Evolutionary conservation across 2,113 vertebrate genomes (phyloP).

Genomic region (Myiagra hebetior): DNA sequence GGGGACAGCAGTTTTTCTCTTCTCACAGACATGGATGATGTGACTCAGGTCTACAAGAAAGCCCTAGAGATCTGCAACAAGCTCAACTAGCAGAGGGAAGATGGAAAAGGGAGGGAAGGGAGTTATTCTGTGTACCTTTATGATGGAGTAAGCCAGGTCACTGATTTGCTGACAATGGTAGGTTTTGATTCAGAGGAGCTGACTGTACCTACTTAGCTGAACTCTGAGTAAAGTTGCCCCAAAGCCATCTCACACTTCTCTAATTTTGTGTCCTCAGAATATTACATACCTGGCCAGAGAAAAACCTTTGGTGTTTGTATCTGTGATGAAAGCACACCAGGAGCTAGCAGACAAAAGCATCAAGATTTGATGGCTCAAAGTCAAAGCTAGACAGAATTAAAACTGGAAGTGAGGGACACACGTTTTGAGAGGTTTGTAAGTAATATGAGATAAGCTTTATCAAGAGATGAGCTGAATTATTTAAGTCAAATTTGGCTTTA

Average conservation of each 20-base stretch:
- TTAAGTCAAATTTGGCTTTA: background rate
- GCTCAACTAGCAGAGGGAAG: slow-evolving; percentile 74
- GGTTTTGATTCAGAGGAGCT: background rate
- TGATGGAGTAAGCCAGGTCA: slow-evolving; percentile 63
- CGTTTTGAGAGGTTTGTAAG: background rate
- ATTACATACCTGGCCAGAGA: slow-evolving; percentile 12
- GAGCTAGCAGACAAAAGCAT: slow-evolving; percentile 15
- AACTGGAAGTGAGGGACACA: slow-evolving; percentile 44
- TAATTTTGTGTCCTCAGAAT: slow-evolving; percentile 14
- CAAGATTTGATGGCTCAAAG: background rate
- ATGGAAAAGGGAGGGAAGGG: slow-evolving; percentile 4
- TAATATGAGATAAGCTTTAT: background rate
- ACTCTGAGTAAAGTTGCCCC: background rate
- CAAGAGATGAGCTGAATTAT: background rate
- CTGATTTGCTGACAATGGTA: slow-evolving; percentile 52
- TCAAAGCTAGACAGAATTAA: slow-evolving; percentile 18
- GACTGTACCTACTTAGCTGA: slow-evolving; percentile 9
- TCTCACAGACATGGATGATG: slow-evolving; percentile 89
- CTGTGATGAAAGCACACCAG: background rate
- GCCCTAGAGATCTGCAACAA: slow-evolving; percentile 94
- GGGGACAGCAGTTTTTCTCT: slow-evolving; percentile 96
- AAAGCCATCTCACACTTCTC: slow-evolving; percentile 28
- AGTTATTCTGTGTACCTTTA: slow-evolving; percentile 62
- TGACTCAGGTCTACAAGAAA: slow-evolving; percentile 99
- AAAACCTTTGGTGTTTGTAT: slow-evolving; percentile 6